Evolutionary conservation across 2,113 vertebrate species (phyloP).

Genomic region (Hippolais icterina): DNA sequence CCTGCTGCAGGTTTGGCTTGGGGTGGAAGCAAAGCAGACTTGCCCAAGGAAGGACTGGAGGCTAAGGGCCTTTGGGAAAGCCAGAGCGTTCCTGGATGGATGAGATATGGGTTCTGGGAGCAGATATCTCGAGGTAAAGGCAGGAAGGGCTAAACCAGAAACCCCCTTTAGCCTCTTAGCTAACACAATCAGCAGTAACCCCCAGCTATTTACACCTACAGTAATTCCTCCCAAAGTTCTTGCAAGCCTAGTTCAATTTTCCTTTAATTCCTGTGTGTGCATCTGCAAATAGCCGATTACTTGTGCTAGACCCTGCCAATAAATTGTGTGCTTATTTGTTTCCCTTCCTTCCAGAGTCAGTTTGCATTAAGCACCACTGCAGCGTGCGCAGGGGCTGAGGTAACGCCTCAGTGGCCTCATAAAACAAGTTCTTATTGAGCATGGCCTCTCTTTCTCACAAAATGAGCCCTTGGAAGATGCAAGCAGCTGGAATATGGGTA

Average conservation of each 20-base stretch:
- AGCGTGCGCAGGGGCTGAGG: not conserved
- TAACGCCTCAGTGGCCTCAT: not conserved
- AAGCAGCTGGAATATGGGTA: conserved; percentile 24
- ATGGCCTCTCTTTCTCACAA: not conserved
- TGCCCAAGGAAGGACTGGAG: not conserved
- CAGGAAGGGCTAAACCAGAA: not conserved
- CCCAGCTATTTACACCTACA: not conserved
- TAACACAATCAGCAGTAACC: not conserved
- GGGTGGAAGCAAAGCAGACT: not conserved
- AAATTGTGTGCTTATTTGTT: not conserved
- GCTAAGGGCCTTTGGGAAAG: not conserved
- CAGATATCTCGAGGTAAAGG: not conserved
- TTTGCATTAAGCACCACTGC: not conserved
- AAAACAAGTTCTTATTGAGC: not conserved
- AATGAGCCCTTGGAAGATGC: conserved; percentile 8
- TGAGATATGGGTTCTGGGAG: not conserved
- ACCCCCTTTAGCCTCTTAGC: not conserved
- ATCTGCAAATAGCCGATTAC: conserved; percentile 21
- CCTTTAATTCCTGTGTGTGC: conserved; percentile 2
- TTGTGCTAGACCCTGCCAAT: not conserved
- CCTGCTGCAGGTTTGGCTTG: not conserved
- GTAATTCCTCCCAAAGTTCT: conserved; percentile 1
- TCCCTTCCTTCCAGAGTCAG: not conserved
- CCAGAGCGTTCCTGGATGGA: not conserved
- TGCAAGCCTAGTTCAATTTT: not conserved